Conservation (phyloP, 2,888 invertebrate genomes). For the Rhingia campestris region DNA sequence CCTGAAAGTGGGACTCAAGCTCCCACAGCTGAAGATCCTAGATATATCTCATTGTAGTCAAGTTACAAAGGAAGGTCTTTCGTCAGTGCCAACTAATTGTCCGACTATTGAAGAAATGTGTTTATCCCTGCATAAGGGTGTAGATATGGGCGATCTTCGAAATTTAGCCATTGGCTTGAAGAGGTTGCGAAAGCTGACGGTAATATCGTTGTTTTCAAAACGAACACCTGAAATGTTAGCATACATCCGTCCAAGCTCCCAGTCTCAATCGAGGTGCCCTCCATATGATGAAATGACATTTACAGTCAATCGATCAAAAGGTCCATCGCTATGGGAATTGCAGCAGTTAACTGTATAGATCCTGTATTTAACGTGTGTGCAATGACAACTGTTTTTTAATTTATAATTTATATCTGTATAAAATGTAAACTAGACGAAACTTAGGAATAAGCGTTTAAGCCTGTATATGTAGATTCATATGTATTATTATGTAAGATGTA, state of each 20-base stretch:
- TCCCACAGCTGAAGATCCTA: slow-evolving; percentile 46
- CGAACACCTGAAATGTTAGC: too few species aligned
- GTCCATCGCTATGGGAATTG: too few species aligned
- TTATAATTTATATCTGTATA: too few species aligned
- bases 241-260: too few species aligned
- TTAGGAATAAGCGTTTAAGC: neutral
- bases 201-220: neutral
- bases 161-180: slow-evolving; percentile 75
- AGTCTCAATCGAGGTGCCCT: too few species aligned
- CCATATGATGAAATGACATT: too few species aligned
- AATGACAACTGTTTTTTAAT: too few species aligned
- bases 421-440: neutral
- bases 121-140: slow-evolving; percentile 76
- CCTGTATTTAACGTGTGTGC: too few species aligned
- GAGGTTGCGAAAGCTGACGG: slow-evolving; percentile 71
- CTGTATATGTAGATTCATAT: neutral
- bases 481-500: neutral
- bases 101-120: slow-evolving; percentile 77
- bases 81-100: slow-evolving; percentile 76
- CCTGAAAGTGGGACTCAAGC: slow-evolving; percentile 13
- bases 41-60: slow-evolving; percentile 75
- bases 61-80: slow-evolving; percentile 76
- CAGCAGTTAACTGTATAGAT: too few species aligned
- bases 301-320: too few species aligned
- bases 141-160: slow-evolving; percentile 76